phyloP scores from a whole-genome alignment of 2,888 invertebrate genomes.

The Lordiphosa andalusiaca region DNA sequence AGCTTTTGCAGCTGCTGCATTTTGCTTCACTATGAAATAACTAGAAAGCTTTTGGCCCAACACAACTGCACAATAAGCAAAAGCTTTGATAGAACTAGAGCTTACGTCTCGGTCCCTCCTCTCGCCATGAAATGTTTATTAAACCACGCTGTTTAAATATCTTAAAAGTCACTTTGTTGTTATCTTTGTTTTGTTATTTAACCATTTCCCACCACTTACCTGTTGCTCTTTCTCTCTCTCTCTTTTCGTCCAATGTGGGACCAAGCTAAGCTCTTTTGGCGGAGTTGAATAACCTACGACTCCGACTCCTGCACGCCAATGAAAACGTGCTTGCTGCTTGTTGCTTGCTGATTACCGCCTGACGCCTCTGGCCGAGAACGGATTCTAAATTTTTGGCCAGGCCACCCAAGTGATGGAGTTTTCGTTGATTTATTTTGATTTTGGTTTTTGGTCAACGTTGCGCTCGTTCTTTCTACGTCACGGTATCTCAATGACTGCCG shows the following conservation, averaged over 20 bases:
- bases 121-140: neutral
- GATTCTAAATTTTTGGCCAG: no score
- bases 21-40: neutral
- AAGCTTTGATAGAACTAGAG: conserved; percentile 53
- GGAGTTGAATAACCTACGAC: no score
- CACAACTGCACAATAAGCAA: conserved; percentile 32
- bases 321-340: no score
- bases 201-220: conserved; percentile 14
- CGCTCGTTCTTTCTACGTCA: neutral
- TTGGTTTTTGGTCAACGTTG: no score
- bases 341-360: no score
- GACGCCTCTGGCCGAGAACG: no score
- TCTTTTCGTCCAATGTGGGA: no score
- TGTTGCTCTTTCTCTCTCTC: neutral
- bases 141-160: neutral
- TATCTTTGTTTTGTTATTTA: neutral
- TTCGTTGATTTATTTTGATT: no score
- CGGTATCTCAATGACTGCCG: no score
- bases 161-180: no score
- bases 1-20: conserved; percentile 4
- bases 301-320: conserved; percentile 8
- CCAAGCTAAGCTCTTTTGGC: neutral
- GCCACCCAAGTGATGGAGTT: no score
- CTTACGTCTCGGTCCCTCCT: conserved; percentile 34
- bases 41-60: conserved; percentile 35